Evolutionary conservation across 2,888 invertebrate species (phyloP).

Genomic region (Gari tellinella): DNA sequence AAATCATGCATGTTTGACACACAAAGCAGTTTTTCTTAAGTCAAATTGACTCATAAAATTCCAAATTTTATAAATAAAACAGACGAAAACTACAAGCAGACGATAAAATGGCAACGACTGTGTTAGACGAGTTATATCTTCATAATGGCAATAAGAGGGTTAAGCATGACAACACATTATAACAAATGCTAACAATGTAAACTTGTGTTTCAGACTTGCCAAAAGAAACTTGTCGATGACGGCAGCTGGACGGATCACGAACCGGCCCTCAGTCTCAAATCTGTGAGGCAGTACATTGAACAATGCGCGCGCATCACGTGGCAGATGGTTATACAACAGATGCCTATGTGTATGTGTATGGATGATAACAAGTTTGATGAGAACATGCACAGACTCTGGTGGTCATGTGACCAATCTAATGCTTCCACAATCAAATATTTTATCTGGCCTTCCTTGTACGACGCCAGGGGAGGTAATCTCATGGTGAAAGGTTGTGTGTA

Average conservation of each 20-base stretch:
- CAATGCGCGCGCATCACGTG: conserved; percentile 73
- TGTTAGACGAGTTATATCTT: too few relatives aligned
- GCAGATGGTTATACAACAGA: conserved; percentile 80
- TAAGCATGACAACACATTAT: too few relatives aligned
- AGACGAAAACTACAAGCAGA: too few relatives aligned
- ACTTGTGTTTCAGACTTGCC: conserved; percentile 67
- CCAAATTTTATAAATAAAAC: too few relatives aligned
- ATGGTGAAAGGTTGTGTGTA: conserved; percentile 79
- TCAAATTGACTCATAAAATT: too few relatives aligned
- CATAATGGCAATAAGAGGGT: too few relatives aligned
- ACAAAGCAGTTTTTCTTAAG: too few relatives aligned
- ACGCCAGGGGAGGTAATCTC: conserved; percentile 74
- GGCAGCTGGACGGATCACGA: conserved; percentile 34
- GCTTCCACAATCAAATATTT: conserved; percentile 72
- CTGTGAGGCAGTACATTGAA: conserved; percentile 65
- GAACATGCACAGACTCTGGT: conserved; percentile 77
- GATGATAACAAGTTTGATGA: conserved; percentile 70
- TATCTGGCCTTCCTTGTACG: conserved; percentile 79
- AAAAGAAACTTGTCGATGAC: conserved; percentile 31
- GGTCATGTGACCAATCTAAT: conserved; percentile 76
- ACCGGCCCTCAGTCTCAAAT: conserved; percentile 49
- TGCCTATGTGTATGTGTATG: conserved; percentile 71
- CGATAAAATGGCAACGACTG: too few relatives aligned
- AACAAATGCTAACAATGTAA: too few relatives aligned
- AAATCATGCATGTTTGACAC: too few relatives aligned